Conservation (phyloP, 1,140 invertebrate species). For the Hyles vespertilio region DNA sequence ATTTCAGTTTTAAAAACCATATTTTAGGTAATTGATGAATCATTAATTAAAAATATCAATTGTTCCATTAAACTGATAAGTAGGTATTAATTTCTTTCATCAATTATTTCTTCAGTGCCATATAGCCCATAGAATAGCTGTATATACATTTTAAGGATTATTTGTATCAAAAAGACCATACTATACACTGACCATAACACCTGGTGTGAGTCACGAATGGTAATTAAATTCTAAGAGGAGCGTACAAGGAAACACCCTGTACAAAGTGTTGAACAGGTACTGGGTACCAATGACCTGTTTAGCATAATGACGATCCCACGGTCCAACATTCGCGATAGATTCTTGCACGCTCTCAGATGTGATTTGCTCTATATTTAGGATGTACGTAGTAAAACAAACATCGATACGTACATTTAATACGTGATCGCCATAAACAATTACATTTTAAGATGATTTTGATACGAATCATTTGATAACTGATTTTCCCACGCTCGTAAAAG, state of each 20-base stretch:
- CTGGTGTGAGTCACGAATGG: too few relatives aligned
- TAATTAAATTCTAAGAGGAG: too few relatives aligned
- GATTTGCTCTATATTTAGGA: constrained; percentile 74
- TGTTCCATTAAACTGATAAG: too few relatives aligned
- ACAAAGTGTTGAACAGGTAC: constrained; percentile 55
- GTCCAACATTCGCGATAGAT: constrained; percentile 66
- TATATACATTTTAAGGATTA: too few relatives aligned
- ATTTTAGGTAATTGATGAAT: too few relatives aligned
- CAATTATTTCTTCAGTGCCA: too few relatives aligned
- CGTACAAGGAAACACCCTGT: constrained; percentile 37
- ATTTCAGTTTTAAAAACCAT: too few relatives aligned
- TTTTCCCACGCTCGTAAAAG: constrained; percentile 53
- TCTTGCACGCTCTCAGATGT: constrained; percentile 68
- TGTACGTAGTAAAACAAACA: constrained; percentile 67
- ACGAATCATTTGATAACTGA: constrained; percentile 31
- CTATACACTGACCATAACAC: too few relatives aligned
- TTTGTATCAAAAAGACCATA: too few relatives aligned
- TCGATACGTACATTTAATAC: constrained; percentile 78
- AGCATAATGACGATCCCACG: constrained; percentile 69
- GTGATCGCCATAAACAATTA: constrained; percentile 73
- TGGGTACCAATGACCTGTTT: constrained; percentile 73
- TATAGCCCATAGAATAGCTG: too few relatives aligned
- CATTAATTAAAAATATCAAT: too few relatives aligned
- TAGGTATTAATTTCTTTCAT: too few relatives aligned
- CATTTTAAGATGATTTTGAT: constrained; percentile 30